Base-by-base conservation (phyloP, 2,888 invertebrate genomes). In the Heliconius erato region DNA sequence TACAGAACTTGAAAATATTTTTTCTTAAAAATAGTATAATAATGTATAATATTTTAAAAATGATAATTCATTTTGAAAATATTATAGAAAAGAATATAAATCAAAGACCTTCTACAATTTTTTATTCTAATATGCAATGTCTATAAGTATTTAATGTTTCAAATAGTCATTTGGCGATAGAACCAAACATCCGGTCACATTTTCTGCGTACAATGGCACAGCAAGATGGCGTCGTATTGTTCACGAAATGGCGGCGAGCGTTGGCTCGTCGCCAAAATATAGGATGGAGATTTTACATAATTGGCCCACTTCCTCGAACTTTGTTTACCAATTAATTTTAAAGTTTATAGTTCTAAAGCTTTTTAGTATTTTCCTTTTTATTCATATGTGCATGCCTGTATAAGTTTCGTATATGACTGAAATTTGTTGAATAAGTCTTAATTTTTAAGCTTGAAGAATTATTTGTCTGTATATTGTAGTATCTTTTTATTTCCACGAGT, bases 211-310 rank as follows among this genome's bases (percentile, higher is more conserved):
- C 85, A 85, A 82, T 82, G 78, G 74, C 82, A 82, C 79, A 79
- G 84, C 87, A 88, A 88, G 83, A 88, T 88, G 88, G 87, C 86
- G 82, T 85, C 82, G 84, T 71, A 84, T 86, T 85, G 87, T 86
- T 82, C 85, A 82, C 77, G 81, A 85, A 87, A 88, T 88, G 88
- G 87, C 85, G 83, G 85, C 79, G 79, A 80, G 74, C 80, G 85
- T 84, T 88, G 87, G 89, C 88, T 74, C 74, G 71, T 44, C 76
- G 85, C 87, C 87, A 88, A 87, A 83, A 84, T 80, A 84, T 82
- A 84, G 84, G 79, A 81, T 85, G 82, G 82, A 82, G 84, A 83
- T 85, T 83, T 81, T 74, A 80, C 80, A 85, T 85, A 85, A 85
- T 84, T 86, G 87, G 84, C 79, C 83, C 79, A 83, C 82, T 79